Evolutionary conservation across 2,888 invertebrate species (phyloP), one percentile per base, ranked within the genome.

Genomic region (Anthophora plumipes): DNA sequence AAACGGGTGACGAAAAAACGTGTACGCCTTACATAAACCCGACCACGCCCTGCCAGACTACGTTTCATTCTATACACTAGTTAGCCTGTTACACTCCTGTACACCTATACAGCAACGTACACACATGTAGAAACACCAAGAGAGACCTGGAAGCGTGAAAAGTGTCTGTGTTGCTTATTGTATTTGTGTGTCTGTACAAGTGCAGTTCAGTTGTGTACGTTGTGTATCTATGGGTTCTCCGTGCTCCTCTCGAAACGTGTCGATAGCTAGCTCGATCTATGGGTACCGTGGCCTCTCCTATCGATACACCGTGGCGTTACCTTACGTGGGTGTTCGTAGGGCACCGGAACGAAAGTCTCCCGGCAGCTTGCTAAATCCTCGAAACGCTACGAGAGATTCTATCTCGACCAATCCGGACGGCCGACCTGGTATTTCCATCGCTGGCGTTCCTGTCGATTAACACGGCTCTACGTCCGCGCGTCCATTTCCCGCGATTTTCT

Each of bases 1-100:
- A 86, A 77, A 84, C 77, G 66, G 85, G 90, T 91, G 91, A 91
- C 91, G 91, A 92, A 92, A 92, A 92, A 92, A 92, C 85, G 84
- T 89, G 85, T 85, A 76, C 88, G 89, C 81, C 92, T 93, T 93
- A 93, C 91, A 92, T 93, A 93, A 93, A 93, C 83, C n/a, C 90
- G 89, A 90, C 92, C 93, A 93, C 93, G 91, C 93, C 93, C 91
- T 92, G 89, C 77, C 80, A 84, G 82, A 68, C 68, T 76, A 70
- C 67, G 88, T 87, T 69, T 83, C 85, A 82, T 82, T 80, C 71
- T 82, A 67, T 69, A 77, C 78, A 67, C 72, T 80, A 41, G 37
- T 68, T 59, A 73, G 48, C 61, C 20, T 43, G 37, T 41, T 50
- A 41, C 25, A 22, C 48, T 46, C 59, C 50, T 69, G 22, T 48